These are phyloP conservation scores for Zaprionus capensis DNA, from an alignment of 1,140 invertebrate species.

Conservation along the genomic window DNA sequence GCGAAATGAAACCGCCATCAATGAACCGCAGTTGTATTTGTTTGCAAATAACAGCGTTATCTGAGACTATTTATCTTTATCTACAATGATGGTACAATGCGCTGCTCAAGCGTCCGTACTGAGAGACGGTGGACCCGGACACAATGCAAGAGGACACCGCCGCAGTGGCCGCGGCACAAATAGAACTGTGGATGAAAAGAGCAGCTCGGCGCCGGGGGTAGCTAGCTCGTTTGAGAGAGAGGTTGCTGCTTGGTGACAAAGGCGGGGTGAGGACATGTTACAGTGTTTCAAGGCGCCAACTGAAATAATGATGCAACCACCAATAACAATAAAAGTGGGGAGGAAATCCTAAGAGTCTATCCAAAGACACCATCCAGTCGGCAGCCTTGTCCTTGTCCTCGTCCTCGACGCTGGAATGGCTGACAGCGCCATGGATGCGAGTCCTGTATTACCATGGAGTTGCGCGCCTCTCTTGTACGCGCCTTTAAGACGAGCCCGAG, in stretches of 20 bases:
- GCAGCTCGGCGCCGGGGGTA: not conserved
- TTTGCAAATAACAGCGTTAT: slow-evolving; percentile 83
- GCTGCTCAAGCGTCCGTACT: not conserved
- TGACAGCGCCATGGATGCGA: not conserved
- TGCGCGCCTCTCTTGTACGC: not conserved
- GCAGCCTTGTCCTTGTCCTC: slow-evolving; percentile 11
- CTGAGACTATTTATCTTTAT: slow-evolving; percentile 82
- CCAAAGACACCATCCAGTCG: slow-evolving; percentile 56
- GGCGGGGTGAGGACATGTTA: slow-evolving; percentile 5
- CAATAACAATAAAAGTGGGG: slow-evolving; percentile 77
- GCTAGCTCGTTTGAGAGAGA: slow-evolving; percentile 11
- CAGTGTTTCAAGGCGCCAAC: slow-evolving; percentile 70
- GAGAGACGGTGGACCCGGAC: slow-evolving; percentile 24
- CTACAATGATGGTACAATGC: slow-evolving; percentile 63
- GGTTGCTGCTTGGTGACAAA: not conserved
- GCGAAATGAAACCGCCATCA: slow-evolving; percentile 76
- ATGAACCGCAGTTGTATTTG: slow-evolving; percentile 83
- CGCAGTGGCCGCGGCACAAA: slow-evolving; percentile 38
- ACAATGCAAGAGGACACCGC: slow-evolving; percentile 67
- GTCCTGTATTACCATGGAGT: slow-evolving; percentile 25
- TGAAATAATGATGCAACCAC: slow-evolving; percentile 79
- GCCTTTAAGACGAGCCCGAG: not conserved
- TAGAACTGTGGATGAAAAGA: not conserved
- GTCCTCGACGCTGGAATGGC: not conserved
- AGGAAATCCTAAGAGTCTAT: slow-evolving; percentile 39